A percentile compares a stretch with the other conserved stretches of the same genome.
phyloP scores from a whole-genome alignment of 92 coral and sea anemone genomes.

The Anthopleura xanthogrammica region DNA sequence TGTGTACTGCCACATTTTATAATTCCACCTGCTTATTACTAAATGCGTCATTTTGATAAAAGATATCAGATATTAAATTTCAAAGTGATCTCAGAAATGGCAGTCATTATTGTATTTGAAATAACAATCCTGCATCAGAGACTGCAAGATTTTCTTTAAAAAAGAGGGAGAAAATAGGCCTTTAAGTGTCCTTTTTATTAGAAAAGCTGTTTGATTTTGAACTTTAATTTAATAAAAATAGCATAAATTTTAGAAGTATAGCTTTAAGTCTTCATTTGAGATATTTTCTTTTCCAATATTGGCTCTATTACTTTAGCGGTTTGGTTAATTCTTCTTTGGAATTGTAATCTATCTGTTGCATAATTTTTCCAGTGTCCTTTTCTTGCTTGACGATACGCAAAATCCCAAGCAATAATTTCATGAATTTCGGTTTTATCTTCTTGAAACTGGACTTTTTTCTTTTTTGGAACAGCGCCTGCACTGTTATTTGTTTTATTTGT shows the following conservation, averaged over 20 bases:
- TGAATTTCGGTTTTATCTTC: constrained; percentile 56
- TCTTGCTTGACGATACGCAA: constrained; percentile 85
- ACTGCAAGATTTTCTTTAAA: too few relatives aligned
- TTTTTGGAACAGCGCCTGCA: background rate
- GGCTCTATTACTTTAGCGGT: constrained; percentile 69
- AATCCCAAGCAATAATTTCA: constrained; percentile 77
- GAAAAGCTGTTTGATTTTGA: background rate
- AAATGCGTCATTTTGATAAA: too few relatives aligned
- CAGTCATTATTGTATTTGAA: too few relatives aligned
- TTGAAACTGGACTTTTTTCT: constrained; percentile 69
- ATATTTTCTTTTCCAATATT: constrained; percentile 43
- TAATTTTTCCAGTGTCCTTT: constrained; percentile 83
- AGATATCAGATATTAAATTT: too few relatives aligned
- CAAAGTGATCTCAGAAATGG: too few relatives aligned
- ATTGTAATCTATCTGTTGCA: constrained; percentile 82
- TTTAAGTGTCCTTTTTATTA: background rate
- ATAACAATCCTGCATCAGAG: too few relatives aligned
- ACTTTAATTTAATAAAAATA: background rate
- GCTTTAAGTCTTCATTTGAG: background rate
- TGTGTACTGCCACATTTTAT: too few relatives aligned
- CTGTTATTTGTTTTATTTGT: background rate
- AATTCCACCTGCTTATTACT: too few relatives aligned
- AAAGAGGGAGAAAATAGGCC: background rate
- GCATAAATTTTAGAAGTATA: background rate
- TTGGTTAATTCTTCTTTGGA: constrained; percentile 69